Evolutionary conservation across 2,113 vertebrate species (phyloP).

Genomic region (Salvator merianae): DNA sequence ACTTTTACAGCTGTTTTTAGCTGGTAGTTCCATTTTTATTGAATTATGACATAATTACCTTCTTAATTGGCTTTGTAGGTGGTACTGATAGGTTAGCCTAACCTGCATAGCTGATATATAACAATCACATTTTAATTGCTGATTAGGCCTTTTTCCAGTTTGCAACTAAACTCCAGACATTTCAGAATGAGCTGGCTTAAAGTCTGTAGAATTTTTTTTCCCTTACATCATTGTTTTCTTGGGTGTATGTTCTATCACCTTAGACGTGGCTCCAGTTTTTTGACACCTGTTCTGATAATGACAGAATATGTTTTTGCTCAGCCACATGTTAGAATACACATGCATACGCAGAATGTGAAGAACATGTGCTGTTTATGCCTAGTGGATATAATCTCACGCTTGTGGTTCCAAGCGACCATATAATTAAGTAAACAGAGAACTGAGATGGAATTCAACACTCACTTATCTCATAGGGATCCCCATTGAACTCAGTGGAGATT

Average conservation of each 20-base stretch:
- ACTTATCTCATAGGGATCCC: neutral
- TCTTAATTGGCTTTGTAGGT: neutral
- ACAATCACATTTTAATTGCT: too few species aligned
- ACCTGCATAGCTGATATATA: neutral
- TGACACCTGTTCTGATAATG: neutral
- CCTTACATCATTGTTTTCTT: too few species aligned
- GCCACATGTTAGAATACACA: constrained; percentile 8
- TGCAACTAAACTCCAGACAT: neutral
- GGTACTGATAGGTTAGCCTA: too few species aligned
- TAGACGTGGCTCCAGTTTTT: constrained; percentile 7
- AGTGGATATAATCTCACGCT: constrained; percentile 19
- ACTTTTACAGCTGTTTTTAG: neutral
- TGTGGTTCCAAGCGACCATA: neutral
- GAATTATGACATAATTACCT: neutral
- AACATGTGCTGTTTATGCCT: constrained; percentile 23
- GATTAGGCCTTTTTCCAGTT: neutral
- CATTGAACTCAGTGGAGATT: neutral
- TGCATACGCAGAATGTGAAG: neutral
- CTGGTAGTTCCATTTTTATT: neutral
- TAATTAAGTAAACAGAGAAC: neutral
- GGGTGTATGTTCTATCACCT: neutral
- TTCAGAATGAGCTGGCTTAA: neutral
- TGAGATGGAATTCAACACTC: neutral
- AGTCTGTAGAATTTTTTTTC: neutral
- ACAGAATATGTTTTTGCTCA: constrained; percentile 28